Conservation (phyloP, 2,888 invertebrate genomes). For the Idaea aversata region DNA sequence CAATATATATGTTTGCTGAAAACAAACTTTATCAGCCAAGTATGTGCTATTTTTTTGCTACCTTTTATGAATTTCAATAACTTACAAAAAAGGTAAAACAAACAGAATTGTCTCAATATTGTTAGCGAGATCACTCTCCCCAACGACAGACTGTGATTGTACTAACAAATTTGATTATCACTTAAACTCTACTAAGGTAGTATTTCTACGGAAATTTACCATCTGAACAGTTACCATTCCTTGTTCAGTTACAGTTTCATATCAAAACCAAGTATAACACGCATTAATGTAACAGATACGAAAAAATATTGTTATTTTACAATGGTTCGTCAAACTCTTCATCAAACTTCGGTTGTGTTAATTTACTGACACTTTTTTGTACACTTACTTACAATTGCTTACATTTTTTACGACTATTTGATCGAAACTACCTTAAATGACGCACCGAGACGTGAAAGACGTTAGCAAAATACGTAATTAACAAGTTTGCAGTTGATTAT, state of each 20-base stretch:
- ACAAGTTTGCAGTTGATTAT: conserved; percentile 7
- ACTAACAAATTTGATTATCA: conserved; percentile 5
- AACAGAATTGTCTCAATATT: conserved; percentile 32
- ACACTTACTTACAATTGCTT: not conserved
- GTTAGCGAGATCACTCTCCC: not conserved
- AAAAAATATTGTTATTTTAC: not conserved
- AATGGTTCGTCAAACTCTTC: not conserved
- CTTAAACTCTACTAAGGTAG: conserved; percentile 4
- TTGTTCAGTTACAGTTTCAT: conserved; percentile 12
- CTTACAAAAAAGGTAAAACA: conserved; percentile 33
- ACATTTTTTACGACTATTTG: conserved; percentile 13
- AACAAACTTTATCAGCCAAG: not conserved
- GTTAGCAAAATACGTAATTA: conserved; percentile 9
- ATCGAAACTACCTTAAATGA: conserved; percentile 11
- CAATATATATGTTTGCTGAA: not conserved
- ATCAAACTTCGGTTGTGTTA: not conserved
- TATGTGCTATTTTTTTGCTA: conserved; percentile 10
- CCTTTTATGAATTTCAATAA: conserved; percentile 22
- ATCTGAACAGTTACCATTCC: conserved; percentile 23
- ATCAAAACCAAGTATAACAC: conserved; percentile 11
- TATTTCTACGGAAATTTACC: conserved; percentile 26
- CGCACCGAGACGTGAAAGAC: conserved; percentile 16
- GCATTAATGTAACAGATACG: conserved; percentile 25
- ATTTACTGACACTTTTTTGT: not conserved
- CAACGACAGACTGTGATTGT: conserved; percentile 26